phyloP scores from a whole-genome alignment of 2,797 vertebrate species.

The Cyclopterus lumpus region DNA sequence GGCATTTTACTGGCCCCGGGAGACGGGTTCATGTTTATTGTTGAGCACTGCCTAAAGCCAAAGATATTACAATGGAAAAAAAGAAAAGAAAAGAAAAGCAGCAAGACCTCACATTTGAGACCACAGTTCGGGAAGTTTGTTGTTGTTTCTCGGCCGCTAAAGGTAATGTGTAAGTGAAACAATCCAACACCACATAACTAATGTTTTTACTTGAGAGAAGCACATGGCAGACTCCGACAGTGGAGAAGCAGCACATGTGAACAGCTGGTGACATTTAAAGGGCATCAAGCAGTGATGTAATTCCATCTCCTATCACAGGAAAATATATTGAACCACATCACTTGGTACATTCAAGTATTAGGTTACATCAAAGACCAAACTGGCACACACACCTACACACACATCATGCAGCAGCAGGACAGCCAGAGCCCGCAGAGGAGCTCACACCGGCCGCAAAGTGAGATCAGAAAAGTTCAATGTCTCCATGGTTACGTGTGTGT shows the following conservation, averaged over 20 bases:
- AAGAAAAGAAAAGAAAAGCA: no score
- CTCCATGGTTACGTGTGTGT: constrained; percentile 18
- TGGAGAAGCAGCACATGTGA: no score
- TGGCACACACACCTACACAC: neutral
- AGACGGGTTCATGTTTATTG: no score
- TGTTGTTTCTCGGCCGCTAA: neutral
- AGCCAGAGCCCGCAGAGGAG: constrained; percentile 17
- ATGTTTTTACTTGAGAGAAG: no score
- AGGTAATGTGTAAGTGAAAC: neutral
- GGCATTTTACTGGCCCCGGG: no score
- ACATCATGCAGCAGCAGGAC: constrained; percentile 38
- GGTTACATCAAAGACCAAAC: constrained; percentile 1
- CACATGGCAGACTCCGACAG: no score
- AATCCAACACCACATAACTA: neutral
- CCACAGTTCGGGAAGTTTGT: no score
- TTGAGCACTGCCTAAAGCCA: neutral
- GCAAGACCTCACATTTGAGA: neutral
- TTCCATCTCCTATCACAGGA: neutral
- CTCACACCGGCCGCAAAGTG: constrained; percentile 23
- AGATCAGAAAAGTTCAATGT: constrained; percentile 61
- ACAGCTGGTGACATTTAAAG: neutral
- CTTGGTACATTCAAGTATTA: neutral
- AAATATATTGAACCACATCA: neutral
- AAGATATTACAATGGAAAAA: neutral
- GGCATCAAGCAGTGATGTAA: neutral